Conservation (phyloP, 2,113 vertebrate species). For the Ochotona princeps region DNA sequence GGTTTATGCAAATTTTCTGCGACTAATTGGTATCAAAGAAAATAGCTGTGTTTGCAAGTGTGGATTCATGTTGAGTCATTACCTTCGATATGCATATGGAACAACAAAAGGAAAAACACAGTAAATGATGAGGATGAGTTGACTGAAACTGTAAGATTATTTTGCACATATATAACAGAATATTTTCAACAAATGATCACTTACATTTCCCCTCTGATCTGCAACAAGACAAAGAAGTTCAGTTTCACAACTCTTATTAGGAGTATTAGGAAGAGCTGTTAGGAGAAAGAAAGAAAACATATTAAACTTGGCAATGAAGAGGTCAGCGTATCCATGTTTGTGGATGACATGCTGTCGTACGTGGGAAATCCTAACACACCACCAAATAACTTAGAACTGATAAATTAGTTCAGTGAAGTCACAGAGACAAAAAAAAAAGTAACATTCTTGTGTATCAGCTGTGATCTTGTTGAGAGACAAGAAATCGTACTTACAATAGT, state of each 20-base stretch:
- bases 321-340: too few relatives aligned
- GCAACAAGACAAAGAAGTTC: too few relatives aligned
- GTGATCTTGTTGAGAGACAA: too few relatives aligned
- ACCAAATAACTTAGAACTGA: too few relatives aligned
- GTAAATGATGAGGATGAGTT: conserved; percentile 5
- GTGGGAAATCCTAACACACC: too few relatives aligned
- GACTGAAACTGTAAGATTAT: background rate
- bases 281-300: too few relatives aligned
- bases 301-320: too few relatives aligned
- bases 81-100: conserved; percentile 5
- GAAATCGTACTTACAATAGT: too few relatives aligned
- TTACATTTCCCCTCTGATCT: background rate
- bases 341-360: too few relatives aligned
- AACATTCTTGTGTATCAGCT: too few relatives aligned
- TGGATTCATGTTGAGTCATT: background rate
- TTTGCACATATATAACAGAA: background rate
- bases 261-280: background rate
- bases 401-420: too few relatives aligned
- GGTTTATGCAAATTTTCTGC: conserved; percentile 8
- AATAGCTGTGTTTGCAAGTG: background rate
- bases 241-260: background rate
- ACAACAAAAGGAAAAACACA: background rate
- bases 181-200: background rate
- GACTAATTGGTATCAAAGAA: conserved; percentile 18
- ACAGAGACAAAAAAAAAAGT: too few relatives aligned